phyloP scores from a whole-genome alignment of 92 coral and sea anemone genomes.

The Zoanthus solanderi region DNA sequence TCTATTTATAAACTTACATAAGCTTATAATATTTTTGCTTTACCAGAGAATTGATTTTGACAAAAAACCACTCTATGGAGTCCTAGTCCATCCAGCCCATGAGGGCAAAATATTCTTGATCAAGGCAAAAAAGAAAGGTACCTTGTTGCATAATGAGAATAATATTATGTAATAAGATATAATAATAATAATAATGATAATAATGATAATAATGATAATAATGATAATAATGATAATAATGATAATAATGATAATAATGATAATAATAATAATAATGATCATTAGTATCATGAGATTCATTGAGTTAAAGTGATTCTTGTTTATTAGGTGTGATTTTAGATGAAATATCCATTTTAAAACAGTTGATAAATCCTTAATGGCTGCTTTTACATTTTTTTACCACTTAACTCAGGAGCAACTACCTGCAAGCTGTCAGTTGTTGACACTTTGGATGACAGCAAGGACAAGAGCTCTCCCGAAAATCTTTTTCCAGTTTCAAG shows the following conservation, averaged over 20 bases:
- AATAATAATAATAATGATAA: no score
- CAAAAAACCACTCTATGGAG: constrained; percentile 54
- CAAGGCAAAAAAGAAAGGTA: constrained; percentile 62
- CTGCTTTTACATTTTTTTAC: not conserved
- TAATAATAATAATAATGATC: no score
- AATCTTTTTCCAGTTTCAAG: constrained; percentile 56
- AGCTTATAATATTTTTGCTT: not conserved
- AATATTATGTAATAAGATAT: not conserved
- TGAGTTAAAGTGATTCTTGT: not conserved
- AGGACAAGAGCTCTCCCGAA: constrained; percentile 28
- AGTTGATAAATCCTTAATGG: not conserved
- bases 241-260: no score
- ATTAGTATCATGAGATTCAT: not conserved
- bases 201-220: no score
- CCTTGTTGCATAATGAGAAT: not conserved
- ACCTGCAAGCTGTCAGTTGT: constrained; percentile 35
- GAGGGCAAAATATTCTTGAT: constrained; percentile 78
- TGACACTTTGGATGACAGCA: constrained; percentile 54
- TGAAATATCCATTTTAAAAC: not conserved
- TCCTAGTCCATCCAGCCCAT: constrained; percentile 76
- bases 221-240: no score
- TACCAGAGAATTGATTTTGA: constrained; percentile 72
- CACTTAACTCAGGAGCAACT: not conserved
- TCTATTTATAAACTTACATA: not conserved
- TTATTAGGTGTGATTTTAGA: not conserved